Percentiles rank a stretch among this genome's conserved stretches.
These are phyloP conservation scores for Pseudopipra pipra DNA, from an alignment of 2,113 vertebrate genomes.

Conservation along the genomic window DNA sequence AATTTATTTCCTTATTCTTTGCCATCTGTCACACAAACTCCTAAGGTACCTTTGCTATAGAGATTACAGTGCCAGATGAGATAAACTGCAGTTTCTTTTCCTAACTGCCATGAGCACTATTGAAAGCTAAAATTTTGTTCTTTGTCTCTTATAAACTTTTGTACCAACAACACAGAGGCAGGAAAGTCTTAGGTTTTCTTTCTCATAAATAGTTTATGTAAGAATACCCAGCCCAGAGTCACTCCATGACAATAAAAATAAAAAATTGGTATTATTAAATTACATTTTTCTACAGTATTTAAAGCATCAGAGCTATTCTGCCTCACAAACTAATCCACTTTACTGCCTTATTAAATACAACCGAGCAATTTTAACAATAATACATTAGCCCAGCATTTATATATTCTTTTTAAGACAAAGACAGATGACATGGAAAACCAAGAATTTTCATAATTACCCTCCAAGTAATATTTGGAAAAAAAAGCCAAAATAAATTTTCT, in stretches of 20 bases:
- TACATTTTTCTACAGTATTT: background rate
- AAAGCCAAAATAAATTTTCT: background rate
- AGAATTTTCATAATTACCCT: background rate
- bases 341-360: background rate
- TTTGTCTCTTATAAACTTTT: background rate
- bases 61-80: background rate
- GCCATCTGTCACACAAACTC: background rate
- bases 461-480: background rate
- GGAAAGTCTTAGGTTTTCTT: background rate
- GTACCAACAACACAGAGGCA: background rate
- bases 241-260: background rate
- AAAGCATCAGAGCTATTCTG: background rate
- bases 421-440: background rate
- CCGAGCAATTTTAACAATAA: background rate
- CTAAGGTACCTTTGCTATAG: background rate
- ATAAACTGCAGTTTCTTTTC: background rate
- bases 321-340: background rate
- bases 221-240: background rate
- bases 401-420: background rate
- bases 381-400: background rate
- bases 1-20: background rate
- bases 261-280: background rate
- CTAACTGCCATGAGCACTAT: background rate
- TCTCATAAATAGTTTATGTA: background rate
- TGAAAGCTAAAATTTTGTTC: background rate